phyloP scores from a whole-genome alignment of 2,888 invertebrate species.

The Toxonevra muliebris region DNA sequence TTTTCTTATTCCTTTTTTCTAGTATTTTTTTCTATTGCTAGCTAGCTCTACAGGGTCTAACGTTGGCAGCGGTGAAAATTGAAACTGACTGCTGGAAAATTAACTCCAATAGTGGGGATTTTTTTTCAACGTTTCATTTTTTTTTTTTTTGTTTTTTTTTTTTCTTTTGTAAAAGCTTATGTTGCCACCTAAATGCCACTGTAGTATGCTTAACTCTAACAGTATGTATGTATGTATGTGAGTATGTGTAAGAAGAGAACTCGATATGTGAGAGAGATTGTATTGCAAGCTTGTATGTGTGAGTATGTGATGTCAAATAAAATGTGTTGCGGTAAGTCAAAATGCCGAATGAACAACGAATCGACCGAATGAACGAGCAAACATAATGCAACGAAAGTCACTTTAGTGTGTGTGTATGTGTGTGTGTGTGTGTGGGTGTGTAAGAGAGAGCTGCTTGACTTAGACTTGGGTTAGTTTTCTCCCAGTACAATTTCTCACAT shows the following conservation, averaged over 20 bases:
- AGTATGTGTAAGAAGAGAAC: conserved; percentile 21
- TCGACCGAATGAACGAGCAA: conserved; percentile 29
- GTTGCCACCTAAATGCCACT: neutral
- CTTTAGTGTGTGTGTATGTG: conserved; percentile 10
- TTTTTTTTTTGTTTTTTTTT: too few species aligned
- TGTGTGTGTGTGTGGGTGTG: conserved; percentile 24
- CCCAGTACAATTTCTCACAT: neutral
- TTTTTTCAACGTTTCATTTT: too few species aligned
- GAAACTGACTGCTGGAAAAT: conserved; percentile 56
- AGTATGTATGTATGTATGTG: conserved; percentile 16
- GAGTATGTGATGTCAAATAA: conserved; percentile 4
- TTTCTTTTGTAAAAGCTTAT: neutral
- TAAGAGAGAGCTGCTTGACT: conserved; percentile 19
- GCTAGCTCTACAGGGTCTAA: too few species aligned
- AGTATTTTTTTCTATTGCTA: too few species aligned
- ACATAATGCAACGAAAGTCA: conserved; percentile 4
- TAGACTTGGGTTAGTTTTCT: conserved; percentile 10
- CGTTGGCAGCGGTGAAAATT: conserved; percentile 39
- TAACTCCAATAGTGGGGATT: conserved; percentile 47
- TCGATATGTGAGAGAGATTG: neutral
- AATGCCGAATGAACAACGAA: conserved; percentile 36
- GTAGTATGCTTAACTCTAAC: neutral
- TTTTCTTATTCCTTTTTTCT: too few species aligned
- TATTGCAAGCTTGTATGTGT: conserved; percentile 17
- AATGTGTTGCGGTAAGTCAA: conserved; percentile 27